Percentiles rank a stretch among this genome's conserved stretches.
Evolutionary conservation across 2,113 vertebrate genomes (phyloP).

Genomic region (Colaptes auratus): DNA sequence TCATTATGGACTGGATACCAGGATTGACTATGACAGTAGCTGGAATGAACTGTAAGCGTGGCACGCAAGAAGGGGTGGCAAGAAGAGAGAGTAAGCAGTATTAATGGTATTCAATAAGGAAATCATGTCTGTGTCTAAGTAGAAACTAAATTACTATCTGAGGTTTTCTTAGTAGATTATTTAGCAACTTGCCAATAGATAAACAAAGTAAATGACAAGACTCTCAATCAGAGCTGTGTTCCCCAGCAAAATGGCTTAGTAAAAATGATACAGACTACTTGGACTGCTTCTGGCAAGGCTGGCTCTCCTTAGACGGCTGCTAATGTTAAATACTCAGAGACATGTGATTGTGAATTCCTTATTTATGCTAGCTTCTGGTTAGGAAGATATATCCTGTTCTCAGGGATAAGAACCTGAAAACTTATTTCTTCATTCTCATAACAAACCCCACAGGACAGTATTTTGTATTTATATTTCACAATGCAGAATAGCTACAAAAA

Average conservation of each 20-base stretch:
- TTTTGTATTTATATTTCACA: not conserved
- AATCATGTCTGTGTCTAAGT: constrained; percentile 42
- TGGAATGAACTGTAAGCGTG: not conserved
- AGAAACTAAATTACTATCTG: constrained; percentile 43
- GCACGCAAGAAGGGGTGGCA: not conserved
- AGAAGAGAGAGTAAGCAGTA: constrained; percentile 14
- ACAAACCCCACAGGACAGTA: not conserved
- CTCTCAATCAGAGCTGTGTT: constrained; percentile 33
- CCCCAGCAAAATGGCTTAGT: constrained; percentile 20
- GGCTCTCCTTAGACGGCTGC: not conserved
- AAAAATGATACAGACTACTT: constrained; percentile 22
- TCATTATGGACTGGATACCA: not conserved
- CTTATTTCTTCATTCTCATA: not conserved
- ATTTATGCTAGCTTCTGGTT: not conserved
- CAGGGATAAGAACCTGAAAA: not conserved
- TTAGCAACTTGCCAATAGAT: constrained; percentile 55
- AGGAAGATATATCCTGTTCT: not conserved
- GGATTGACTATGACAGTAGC: not conserved
- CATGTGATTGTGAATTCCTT: not conserved
- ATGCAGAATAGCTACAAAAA: not conserved
- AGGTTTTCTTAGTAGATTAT: constrained; percentile 48
- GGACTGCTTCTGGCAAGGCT: constrained; percentile 6
- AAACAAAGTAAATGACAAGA: constrained; percentile 49
- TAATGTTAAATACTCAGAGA: not conserved
- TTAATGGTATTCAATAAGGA: constrained; percentile 47